These are phyloP conservation scores for Branchinecta lynchi DNA, from an alignment of 1,140 invertebrate genomes.

Conservation along the genomic window DNA sequence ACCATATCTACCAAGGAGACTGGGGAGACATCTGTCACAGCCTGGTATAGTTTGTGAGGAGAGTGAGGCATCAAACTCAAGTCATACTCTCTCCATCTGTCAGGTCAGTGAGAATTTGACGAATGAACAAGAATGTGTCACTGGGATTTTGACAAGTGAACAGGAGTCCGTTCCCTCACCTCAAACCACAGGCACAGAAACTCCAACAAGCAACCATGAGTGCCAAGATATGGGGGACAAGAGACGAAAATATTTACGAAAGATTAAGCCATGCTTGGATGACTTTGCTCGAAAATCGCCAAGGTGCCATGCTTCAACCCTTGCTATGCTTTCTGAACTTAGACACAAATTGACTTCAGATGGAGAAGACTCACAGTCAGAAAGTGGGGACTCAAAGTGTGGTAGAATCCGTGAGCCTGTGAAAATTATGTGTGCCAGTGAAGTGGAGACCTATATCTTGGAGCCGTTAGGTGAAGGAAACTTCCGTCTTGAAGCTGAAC, in stretches of 20 bases:
- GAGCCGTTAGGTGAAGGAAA: not conserved
- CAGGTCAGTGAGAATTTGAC: no score
- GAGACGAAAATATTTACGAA: not conserved
- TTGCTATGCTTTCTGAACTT: not conserved
- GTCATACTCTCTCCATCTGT: no score
- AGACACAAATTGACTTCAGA: not conserved
- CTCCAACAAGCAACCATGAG: no score
- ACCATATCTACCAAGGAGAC: no score
- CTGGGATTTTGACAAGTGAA: no score
- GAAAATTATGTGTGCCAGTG: not conserved
- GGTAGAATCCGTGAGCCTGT: not conserved
- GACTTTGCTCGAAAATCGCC: not conserved
- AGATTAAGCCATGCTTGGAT: conserved; percentile 1
- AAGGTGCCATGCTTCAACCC: not conserved
- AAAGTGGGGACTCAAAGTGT: not conserved
- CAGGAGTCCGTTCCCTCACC: no score
- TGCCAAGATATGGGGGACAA: not conserved
- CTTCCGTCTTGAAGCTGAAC: not conserved
- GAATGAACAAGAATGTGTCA: no score
- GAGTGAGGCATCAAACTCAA: no score
- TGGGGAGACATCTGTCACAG: no score
- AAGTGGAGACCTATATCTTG: not conserved
- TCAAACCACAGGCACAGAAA: no score
- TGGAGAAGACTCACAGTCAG: not conserved
- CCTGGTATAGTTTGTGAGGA: no score